A percentile compares a stretch with the other conserved stretches of the same genome.
phyloP scores from a whole-genome alignment of 2,797 vertebrate species.

The Pangasius larnaudii region DNA sequence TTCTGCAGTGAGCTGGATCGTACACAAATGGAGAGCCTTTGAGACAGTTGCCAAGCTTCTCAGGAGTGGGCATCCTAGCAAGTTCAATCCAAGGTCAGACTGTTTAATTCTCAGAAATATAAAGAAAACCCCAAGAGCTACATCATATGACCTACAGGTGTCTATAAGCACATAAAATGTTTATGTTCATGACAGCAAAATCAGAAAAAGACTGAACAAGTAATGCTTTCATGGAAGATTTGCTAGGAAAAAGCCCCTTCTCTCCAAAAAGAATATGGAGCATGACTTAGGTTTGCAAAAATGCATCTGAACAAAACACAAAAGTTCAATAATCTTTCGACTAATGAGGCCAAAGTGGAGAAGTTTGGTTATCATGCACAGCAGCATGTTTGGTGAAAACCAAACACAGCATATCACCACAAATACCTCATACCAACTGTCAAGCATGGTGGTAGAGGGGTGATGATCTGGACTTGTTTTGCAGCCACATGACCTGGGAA shows the following conservation, averaged over 20 bases:
- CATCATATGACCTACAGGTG: neutral
- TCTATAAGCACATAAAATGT: neutral
- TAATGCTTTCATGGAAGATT: neutral
- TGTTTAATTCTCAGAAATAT: neutral
- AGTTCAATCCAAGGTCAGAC: neutral
- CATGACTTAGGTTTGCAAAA: neutral
- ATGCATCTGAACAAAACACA: neutral
- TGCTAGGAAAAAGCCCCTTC: neutral
- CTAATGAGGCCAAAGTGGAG: neutral
- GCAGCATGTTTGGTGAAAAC: neutral
- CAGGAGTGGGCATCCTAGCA: neutral
- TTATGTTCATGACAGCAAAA: neutral
- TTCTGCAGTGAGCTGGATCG: neutral
- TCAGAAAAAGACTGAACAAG: neutral
- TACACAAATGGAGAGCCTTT: neutral
- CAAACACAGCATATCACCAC: neutral
- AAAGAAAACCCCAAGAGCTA: neutral
- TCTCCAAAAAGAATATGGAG: neutral
- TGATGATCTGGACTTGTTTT: neutral
- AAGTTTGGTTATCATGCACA: neutral
- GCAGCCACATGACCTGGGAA: neutral
- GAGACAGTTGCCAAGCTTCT: neutral
- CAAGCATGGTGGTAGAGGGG: neutral
- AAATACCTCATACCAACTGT: neutral
- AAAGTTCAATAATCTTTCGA: neutral